A percentile compares a stretch with the other conserved stretches of the same genome.
Conservation (phyloP, 2,888 invertebrate species). For the Artemia sinica region DNA sequence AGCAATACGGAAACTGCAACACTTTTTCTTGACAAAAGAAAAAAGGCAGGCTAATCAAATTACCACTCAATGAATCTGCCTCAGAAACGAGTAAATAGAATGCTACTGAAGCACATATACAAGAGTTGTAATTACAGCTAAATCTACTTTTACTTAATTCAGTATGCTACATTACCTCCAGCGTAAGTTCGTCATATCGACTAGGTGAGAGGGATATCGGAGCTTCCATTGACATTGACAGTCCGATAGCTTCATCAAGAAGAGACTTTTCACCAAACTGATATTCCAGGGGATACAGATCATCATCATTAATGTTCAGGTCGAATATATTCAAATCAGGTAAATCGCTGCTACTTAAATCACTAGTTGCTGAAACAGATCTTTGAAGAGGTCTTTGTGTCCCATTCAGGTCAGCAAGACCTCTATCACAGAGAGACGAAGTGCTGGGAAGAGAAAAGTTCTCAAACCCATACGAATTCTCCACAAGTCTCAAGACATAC, state of each 20-base stretch:
- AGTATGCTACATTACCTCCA: too few relatives aligned
- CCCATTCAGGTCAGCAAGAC: neutral
- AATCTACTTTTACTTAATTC: too few relatives aligned
- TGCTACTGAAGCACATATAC: too few relatives aligned
- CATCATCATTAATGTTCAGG: conserved; percentile 12
- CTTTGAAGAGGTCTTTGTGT: neutral
- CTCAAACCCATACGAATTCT: neutral
- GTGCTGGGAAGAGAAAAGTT: conserved; percentile 12
- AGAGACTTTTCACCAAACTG: conserved; percentile 8
- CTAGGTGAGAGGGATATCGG: neutral
- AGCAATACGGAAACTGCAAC: too few relatives aligned
- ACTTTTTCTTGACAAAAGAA: too few relatives aligned
- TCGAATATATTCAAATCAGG: neutral
- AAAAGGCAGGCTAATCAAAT: too few relatives aligned
- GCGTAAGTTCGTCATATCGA: too few relatives aligned
- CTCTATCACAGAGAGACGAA: neutral
- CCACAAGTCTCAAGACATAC: conserved; percentile 8
- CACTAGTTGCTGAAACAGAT: conserved; percentile 3
- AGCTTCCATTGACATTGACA: conserved; percentile 12
- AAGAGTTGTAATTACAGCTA: too few relatives aligned
- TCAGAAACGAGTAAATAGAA: too few relatives aligned
- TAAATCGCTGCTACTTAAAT: neutral
- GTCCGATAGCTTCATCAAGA: conserved; percentile 5
- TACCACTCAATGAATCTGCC: too few relatives aligned
- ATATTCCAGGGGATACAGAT: conserved; percentile 9